Base-by-base conservation (phyloP, 2,797 vertebrate genomes). In the Coendou prehensilis region DNA sequence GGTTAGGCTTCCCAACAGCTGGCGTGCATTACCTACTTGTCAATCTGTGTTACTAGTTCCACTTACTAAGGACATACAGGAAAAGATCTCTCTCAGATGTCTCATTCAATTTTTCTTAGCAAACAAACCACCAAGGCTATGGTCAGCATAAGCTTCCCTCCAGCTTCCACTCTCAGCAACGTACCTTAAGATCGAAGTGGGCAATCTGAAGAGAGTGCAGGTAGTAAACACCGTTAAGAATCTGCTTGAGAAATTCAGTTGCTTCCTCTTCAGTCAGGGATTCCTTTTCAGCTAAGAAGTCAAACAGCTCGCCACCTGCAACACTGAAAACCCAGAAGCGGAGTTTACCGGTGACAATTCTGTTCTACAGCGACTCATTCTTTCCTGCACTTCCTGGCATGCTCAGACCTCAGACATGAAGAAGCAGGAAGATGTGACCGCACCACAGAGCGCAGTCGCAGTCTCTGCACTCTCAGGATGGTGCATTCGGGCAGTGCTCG, bases 201-300 rank as follows among this genome's bases (percentile, higher is more conserved):
- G 99, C 99, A 75, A 99, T 99, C 57, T 99, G 99, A 97, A 99
- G 99, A 92, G 99, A 99, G 98, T 99, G 99, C 79, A 99, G 99
- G 98, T 99, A 99, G 98, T 99, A 98, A 98, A 99, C 99, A 52
- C 99, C 99, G 23, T 99, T 99, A 97, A 99, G 99, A 98, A 99
- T 99, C 98, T 99, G 99, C 97, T 99, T 99, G 93, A 99, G 99
- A 98, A 99, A 99, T 98, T 99, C 99, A 0, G 99, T 99, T 95
- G 99, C 99, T 97, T 99, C 99, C 96, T 99, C 99, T 98, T 99
- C 99, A 0, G 99, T 99, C 91, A 99, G 98, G 22, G 99, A 99
- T 98, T 99, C 99, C 95, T 99, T 99, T 97, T 99, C 99, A 28
- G 99, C 99, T 98, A 99, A 98, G 98, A 99, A 99, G 99, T 99